Base-by-base conservation (phyloP, 2,888 invertebrate species). In the Dione vanillae region DNA sequence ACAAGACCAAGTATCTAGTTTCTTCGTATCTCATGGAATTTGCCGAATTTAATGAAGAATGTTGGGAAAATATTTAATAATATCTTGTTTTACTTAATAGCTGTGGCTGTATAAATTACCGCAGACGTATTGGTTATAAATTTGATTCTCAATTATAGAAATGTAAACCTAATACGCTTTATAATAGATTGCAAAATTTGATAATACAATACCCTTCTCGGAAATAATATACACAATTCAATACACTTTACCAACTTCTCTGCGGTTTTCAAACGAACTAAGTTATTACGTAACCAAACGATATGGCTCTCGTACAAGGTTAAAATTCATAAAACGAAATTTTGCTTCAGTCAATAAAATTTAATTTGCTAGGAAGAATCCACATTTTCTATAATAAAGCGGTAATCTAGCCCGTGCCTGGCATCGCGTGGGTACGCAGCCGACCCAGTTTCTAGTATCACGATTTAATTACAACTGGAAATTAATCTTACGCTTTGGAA, bases 371-470 rank as follows among this genome's bases (percentile, higher is more conserved):
- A 70, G 61, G 67, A 56, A 52, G 65, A 41, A 70, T 67, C 59
- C 70, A 68, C 65, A 73, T 69, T 74, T 73, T 74, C 71, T 73
- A 65, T 73, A 71, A 69, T 69, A 69, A 72, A 69, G 69, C 69
- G 47, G 62, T 72, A 72, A 71, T 47, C 71, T 69, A 67, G 73
- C 47, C 73, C 67, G 73, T 71, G 69, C 71, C 74, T 59, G 69
- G 72, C 67, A 71, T 69, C 62, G 52, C 66, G 58, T 71, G 68
- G 65, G 69, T 65, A 69, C 59, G 70, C 72, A 69, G 56, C 64
- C 67, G 74, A 74, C 71, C 73, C 64, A 74, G 69, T 71, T 61
- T 71, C 56, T 43, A 51, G 45, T 69, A 73, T 71, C 69, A 67
- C 69, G 67, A 73, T 74, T 73, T 71, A 73, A 73, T 73, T 73